Base-by-base conservation (phyloP, 23 tunicate genomes). In the Trididemnum nubilum region DNA sequence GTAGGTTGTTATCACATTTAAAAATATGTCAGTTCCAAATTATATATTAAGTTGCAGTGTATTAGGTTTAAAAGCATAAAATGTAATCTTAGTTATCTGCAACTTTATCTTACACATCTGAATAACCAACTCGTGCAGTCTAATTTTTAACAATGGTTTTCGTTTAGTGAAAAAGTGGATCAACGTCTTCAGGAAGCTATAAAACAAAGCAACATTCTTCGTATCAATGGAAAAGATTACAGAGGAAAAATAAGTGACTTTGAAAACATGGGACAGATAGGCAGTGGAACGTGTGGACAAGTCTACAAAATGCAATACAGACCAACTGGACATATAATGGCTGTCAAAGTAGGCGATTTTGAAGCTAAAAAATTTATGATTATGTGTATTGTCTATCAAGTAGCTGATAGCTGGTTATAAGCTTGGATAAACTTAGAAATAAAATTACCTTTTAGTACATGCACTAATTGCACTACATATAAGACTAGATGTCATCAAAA, bases 271-370 rank as follows among this genome's bases (percentile, higher is more conserved):
- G 98, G 98, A 2, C 89, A 83, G 35, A 93, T 93, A 35, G 98
- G 98, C 21, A 80, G 87, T 75, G 98, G 98, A 22, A 93, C 98
- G 21, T 93, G 98, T 80, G 98, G 98, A 58, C 98, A 93, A 84
- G 98, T 93, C 15, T 93, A 83, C 83, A 93, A 84, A 54, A 93
- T 87, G 93, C 52, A 37, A 65, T 85, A 89, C 51, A 78, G 69
- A 34, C 86, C 89, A 0, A 85, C 85, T 28, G 58, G 76, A 28
- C 72, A 83, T 64, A 72, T 93, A 7, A 93, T 93, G 98, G 98
- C 98, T 34, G 89, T 93, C 33, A 93, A 93, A 87, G 97, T 92
- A 54, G 36, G n/a, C n/a, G n/a, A n/a, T n/a, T n/a, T n/a, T n/a
- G n/a, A n/a, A n/a, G n/a, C n/a, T 23, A 21, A 38, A 63, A 7